phyloP scores from a whole-genome alignment of 2,888 invertebrate genomes.

The Gymnocheta viridis region DNA sequence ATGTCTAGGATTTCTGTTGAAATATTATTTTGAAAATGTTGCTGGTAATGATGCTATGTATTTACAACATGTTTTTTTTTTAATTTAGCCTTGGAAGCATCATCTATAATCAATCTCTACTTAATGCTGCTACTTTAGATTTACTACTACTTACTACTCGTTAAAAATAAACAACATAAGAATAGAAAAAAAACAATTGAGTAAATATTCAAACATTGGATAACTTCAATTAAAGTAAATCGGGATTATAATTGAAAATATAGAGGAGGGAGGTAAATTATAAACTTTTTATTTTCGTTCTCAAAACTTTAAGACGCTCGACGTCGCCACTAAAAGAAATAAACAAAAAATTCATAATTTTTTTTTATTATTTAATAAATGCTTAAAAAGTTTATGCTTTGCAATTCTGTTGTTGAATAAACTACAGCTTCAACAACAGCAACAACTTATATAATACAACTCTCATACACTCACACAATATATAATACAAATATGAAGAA shows the following conservation, averaged over 20 bases:
- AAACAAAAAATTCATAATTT: constrained; percentile 49
- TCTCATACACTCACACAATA: constrained; percentile 1
- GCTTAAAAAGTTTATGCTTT: constrained; percentile 48
- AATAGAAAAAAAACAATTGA: constrained; percentile 12
- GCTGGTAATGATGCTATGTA: constrained; percentile 57
- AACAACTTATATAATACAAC: constrained; percentile 43
- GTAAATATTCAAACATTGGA: constrained; percentile 30
- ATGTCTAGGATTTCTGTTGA: constrained; percentile 42
- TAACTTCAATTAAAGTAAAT: constrained; percentile 29
- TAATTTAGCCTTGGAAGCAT: constrained; percentile 42
- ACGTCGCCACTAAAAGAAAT: constrained; percentile 34
- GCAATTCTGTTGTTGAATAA: constrained; percentile 47
- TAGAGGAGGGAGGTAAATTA: not conserved
- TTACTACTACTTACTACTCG: constrained; percentile 45
- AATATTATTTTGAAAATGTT: constrained; percentile 47
- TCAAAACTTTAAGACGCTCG: constrained; percentile 1
- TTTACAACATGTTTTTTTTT: constrained; percentile 41
- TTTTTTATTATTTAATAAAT: constrained; percentile 62
- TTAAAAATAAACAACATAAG: constrained; percentile 27
- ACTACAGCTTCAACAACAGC: constrained; percentile 25
- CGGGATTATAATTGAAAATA: constrained; percentile 20
- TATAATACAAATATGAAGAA: constrained; percentile 25
- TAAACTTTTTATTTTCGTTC: constrained; percentile 1
- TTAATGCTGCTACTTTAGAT: constrained; percentile 58
- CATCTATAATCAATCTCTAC: constrained; percentile 44